Evolutionary conservation across 2,797 vertebrate species (phyloP).

Genomic region (Nasua narica): DNA sequence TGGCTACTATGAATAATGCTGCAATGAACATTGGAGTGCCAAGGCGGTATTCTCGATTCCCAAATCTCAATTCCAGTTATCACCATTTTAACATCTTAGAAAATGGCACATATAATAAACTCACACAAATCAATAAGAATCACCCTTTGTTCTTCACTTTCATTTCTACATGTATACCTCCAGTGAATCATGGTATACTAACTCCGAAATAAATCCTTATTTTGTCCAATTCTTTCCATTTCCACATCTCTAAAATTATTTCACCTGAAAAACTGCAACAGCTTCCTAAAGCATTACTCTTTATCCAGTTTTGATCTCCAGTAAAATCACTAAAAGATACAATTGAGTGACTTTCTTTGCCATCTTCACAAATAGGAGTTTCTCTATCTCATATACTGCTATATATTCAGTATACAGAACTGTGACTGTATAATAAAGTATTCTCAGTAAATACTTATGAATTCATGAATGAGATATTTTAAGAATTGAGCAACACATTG

Average conservation of each 20-base stretch:
- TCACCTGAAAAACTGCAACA: neutral
- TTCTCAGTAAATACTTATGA: neutral
- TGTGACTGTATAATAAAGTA: neutral
- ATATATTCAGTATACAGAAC: neutral
- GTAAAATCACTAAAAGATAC: neutral
- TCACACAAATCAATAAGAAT: neutral
- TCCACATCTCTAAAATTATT: neutral
- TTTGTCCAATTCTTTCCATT: neutral
- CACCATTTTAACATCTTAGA: neutral
- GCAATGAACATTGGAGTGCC: neutral
- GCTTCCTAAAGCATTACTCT: neutral
- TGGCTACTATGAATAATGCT: neutral
- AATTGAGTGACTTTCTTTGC: neutral
- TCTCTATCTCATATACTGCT: neutral
- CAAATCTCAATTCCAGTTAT: neutral
- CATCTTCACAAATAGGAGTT: neutral
- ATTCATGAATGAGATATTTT: neutral
- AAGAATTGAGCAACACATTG: neutral
- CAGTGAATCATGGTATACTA: neutral
- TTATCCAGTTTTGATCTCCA: neutral
- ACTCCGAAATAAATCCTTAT: neutral
- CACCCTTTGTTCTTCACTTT: neutral
- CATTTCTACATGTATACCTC: neutral
- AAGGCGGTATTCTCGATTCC: neutral
- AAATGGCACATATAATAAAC: neutral